Conservation (phyloP, 2,113 vertebrate species). For the Cheilinus undulatus region DNA sequence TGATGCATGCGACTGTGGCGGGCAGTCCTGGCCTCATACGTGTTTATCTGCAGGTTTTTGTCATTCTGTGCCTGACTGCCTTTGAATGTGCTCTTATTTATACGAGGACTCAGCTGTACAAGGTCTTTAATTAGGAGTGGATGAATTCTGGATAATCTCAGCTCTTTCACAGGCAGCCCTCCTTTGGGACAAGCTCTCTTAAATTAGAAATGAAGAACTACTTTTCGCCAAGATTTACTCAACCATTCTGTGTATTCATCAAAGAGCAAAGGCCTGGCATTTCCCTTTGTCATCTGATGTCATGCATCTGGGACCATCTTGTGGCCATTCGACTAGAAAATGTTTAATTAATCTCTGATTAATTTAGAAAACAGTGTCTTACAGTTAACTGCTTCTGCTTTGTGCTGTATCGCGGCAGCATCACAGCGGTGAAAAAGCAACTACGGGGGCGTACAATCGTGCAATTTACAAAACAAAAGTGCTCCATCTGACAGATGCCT, state of each 20-base stretch:
- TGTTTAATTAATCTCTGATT: conserved; percentile 34
- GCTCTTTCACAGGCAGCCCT: conserved; percentile 43
- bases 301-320: conserved; percentile 7
- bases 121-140: conserved; percentile 71
- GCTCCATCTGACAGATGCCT: conserved; percentile 45
- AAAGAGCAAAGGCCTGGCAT: conserved; percentile 24
- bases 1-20: not conserved
- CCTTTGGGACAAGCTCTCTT: conserved; percentile 49
- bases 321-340: conserved; percentile 17
- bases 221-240: conserved; percentile 49
- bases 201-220: conserved; percentile 49
- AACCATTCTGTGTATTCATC: conserved; percentile 36
- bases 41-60: conserved; percentile 7
- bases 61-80: conserved; percentile 1
- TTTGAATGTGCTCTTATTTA: conserved; percentile 15
- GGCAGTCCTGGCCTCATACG: conserved; percentile 7
- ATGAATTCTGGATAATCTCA: conserved; percentile 60
- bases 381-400: conserved; percentile 29
- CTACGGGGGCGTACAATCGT: conserved; percentile 23
- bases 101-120: conserved; percentile 70
- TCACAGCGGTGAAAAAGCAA: conserved; percentile 42
- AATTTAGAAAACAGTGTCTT: conserved; percentile 16
- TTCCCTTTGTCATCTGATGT: not conserved
- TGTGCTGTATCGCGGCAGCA: not conserved
- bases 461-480: conserved; percentile 31